Percentiles rank a stretch among this genome's conserved stretches.
Evolutionary conservation across 2,888 invertebrate species (phyloP).

Genomic region (Conomelus anceps): DNA sequence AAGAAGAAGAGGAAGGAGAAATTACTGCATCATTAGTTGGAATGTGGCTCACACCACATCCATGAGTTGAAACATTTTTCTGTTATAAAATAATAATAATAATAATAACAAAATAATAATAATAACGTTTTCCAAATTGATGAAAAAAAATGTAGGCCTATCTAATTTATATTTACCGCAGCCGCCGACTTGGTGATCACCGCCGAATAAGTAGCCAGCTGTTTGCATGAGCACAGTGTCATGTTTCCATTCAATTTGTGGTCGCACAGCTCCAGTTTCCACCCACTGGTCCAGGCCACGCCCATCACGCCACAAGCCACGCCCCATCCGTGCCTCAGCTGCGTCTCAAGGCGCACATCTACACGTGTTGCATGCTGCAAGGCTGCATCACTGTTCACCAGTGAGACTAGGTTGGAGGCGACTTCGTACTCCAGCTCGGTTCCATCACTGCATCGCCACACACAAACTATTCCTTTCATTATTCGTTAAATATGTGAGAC

Average conservation of each 20-base stretch:
- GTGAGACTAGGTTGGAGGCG: constrained; percentile 28
- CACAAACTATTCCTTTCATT: neutral
- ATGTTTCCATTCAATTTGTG: constrained; percentile 38
- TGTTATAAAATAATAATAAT: constrained; percentile 22
- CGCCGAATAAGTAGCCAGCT: constrained; percentile 56
- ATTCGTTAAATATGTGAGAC: neutral
- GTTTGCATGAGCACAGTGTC: constrained; percentile 55
- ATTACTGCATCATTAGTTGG: no score
- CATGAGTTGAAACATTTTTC: no score
- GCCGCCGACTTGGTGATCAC: constrained; percentile 43
- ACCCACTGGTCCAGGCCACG: constrained; percentile 50
- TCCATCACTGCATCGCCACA: constrained; percentile 7
- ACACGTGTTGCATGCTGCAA: constrained; percentile 3
- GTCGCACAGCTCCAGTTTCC: constrained; percentile 54
- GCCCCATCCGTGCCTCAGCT: constrained; percentile 42
- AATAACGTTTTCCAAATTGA: constrained; percentile 5
- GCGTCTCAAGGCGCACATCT: constrained; percentile 42
- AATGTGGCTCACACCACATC: no score
- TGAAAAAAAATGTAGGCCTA: no score
- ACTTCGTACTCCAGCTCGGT: constrained; percentile 32
- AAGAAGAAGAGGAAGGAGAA: no score
- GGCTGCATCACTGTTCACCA: constrained; percentile 23
- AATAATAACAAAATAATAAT: no score
- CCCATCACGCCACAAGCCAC: constrained; percentile 33
- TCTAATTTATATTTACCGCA: neutral